phyloP scores from a whole-genome alignment of 2,797 vertebrate genomes.

The Chanos chanos region DNA sequence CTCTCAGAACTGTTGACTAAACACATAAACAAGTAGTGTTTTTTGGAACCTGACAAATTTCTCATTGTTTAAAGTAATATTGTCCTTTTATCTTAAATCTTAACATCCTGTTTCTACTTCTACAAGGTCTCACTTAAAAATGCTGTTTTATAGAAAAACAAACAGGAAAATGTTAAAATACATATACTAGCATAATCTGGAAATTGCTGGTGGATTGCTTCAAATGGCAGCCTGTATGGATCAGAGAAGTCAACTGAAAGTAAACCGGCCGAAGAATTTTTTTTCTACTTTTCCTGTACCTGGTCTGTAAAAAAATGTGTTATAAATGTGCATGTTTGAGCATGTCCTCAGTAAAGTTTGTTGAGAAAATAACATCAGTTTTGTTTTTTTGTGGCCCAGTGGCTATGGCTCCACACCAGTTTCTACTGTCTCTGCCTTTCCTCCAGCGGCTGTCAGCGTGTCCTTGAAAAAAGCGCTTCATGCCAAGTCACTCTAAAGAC shows the following conservation, averaged over 20 bases:
- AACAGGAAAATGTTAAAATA: too few species aligned
- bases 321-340: constrained; percentile 47
- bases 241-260: constrained; percentile 33
- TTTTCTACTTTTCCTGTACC: constrained; percentile 46
- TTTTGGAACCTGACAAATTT: constrained; percentile 44
- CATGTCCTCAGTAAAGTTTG: constrained; percentile 50
- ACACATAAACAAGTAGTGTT: constrained; percentile 31
- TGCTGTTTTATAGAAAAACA: constrained; percentile 43
- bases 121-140: constrained; percentile 30
- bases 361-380: constrained; percentile 12
- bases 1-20: constrained; percentile 37
- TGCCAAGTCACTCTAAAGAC: background rate
- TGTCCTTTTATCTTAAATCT: constrained; percentile 38
- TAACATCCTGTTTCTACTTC: constrained; percentile 51
- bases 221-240: constrained; percentile 10
- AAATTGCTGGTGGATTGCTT: constrained; percentile 23
- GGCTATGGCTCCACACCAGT: background rate
- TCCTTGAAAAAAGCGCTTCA: too few species aligned
- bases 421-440: too few species aligned
- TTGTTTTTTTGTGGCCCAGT: background rate
- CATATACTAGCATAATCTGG: constrained; percentile 18
- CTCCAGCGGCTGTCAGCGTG: too few species aligned
- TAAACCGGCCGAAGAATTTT: constrained; percentile 19
- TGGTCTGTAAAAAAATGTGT: constrained; percentile 45
- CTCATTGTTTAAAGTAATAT: constrained; percentile 29